These are phyloP conservation scores for Falco berigora DNA, from an alignment of 2,797 vertebrate genomes.

Conservation along the genomic window DNA sequence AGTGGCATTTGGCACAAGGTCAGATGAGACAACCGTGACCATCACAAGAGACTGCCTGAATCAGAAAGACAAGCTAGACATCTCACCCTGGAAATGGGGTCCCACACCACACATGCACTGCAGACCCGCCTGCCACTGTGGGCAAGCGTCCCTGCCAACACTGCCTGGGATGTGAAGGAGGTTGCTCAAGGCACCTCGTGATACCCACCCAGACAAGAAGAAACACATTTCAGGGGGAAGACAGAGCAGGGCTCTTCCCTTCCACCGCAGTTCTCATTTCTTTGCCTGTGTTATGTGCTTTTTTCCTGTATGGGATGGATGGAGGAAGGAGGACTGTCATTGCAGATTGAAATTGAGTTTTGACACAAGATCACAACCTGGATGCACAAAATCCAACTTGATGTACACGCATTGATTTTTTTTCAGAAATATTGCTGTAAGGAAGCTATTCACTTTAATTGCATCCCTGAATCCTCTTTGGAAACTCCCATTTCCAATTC, in stretches of 20 bases:
- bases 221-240: background rate
- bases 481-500: background rate
- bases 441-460: background rate
- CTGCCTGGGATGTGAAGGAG: background rate
- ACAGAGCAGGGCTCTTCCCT: background rate
- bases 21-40: background rate
- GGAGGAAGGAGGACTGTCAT: accelerated
- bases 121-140: accelerated
- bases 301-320: background rate
- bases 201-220: background rate
- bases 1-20: background rate
- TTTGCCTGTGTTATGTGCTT: background rate
- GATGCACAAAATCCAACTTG: background rate
- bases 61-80: background rate
- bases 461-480: background rate
- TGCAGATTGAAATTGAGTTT: background rate
- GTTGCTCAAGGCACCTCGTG: background rate
- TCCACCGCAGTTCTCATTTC: background rate
- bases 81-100: background rate
- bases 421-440: background rate
- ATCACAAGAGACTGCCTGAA: accelerated
- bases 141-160: background rate
- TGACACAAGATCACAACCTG: background rate
- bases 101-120: accelerated
- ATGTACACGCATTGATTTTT: background rate